phyloP scores from a whole-genome alignment of 2,113 vertebrate genomes.

The Ptyas mucosa region DNA sequence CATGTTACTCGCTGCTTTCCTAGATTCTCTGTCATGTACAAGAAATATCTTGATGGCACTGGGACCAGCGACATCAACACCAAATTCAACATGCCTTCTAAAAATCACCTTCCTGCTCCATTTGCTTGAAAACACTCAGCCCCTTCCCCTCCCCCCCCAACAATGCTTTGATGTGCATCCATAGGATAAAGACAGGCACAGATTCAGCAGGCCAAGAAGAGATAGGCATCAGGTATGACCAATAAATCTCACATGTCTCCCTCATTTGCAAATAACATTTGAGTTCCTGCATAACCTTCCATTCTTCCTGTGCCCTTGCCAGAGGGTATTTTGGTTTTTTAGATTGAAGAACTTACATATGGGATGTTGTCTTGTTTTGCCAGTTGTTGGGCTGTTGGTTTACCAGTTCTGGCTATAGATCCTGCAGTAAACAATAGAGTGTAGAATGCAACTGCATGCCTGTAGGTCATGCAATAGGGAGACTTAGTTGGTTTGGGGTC shows the following conservation, averaged over 20 bases:
- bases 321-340: background rate
- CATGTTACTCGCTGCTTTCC: slow-evolving; percentile 65
- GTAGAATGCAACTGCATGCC: background rate
- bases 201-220: slow-evolving; percentile 54
- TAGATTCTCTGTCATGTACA: slow-evolving; percentile 66
- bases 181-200: slow-evolving; percentile 53
- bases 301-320: background rate
- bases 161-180: slow-evolving; percentile 59
- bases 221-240: slow-evolving; percentile 59
- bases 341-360: background rate
- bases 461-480: background rate
- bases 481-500: background rate
- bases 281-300: background rate
- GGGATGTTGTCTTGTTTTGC: background rate
- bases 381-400: background rate
- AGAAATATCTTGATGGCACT: slow-evolving; percentile 65
- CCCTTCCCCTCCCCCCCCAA: slow-evolving; percentile 39
- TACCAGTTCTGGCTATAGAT: background rate
- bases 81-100: slow-evolving; percentile 61
- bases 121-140: slow-evolving; percentile 54
- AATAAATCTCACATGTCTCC: slow-evolving; percentile 25
- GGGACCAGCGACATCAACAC: slow-evolving; percentile 59
- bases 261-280: slow-evolving; percentile 28
- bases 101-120: slow-evolving; percentile 58
- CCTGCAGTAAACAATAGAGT: background rate